Percentiles rank a stretch among this genome's conserved stretches.
Evolutionary conservation across 2,888 invertebrate genomes (phyloP).

Genomic region (Chrysodeixis includens): DNA sequence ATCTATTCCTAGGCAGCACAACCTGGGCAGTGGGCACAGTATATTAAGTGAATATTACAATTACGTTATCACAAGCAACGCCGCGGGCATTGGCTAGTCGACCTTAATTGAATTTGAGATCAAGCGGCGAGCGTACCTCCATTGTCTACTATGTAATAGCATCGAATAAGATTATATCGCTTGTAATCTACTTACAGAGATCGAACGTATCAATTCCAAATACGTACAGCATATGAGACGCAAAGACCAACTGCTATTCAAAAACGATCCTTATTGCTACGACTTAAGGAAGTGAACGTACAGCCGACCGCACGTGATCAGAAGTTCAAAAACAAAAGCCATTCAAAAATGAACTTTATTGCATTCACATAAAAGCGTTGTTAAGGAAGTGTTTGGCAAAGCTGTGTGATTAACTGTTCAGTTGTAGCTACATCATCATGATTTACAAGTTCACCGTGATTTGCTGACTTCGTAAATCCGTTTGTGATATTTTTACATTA

Average conservation of each 20-base stretch:
- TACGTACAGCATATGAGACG: too few relatives aligned
- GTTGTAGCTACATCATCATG: not conserved
- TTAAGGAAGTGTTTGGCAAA: not conserved
- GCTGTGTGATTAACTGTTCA: not conserved
- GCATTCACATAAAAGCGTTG: not conserved
- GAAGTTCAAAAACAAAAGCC: too few relatives aligned
- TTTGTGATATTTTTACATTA: not conserved
- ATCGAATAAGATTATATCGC: not conserved
- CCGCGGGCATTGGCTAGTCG: not conserved
- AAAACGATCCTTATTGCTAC: too few relatives aligned
- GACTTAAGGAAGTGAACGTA: too few relatives aligned
- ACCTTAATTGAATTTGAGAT: slow-evolving; percentile 5
- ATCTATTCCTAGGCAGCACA: too few relatives aligned
- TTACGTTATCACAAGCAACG: not conserved
- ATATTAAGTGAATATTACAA: not conserved
- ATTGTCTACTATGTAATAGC: slow-evolving; percentile 1
- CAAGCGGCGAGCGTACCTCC: not conserved
- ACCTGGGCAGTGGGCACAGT: too few relatives aligned
- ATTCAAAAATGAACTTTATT: not conserved
- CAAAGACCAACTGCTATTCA: too few relatives aligned
- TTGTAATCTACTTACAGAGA: slow-evolving; percentile 5
- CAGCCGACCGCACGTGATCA: not conserved
- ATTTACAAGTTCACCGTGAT: not conserved
- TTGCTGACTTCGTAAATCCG: not conserved
- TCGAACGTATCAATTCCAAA: not conserved